Evolutionary conservation across 2,113 vertebrate species (phyloP).

Genomic region (Lanius collurio): DNA sequence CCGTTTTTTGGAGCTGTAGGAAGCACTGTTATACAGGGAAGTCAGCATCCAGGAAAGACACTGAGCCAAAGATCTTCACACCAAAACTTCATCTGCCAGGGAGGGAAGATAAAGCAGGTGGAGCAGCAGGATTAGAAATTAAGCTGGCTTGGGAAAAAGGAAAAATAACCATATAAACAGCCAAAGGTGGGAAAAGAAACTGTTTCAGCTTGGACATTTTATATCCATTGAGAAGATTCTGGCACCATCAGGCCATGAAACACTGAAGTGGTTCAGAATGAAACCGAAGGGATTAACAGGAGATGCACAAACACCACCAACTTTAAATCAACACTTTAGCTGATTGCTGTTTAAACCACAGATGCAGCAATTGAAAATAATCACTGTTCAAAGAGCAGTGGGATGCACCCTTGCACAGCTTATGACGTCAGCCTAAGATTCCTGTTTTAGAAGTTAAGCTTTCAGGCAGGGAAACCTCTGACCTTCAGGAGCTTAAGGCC

Average conservation of each 20-base stretch:
- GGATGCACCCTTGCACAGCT: background rate
- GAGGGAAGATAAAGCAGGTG: background rate
- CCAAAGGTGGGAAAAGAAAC: background rate
- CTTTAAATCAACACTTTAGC: background rate
- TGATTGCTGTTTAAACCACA: background rate
- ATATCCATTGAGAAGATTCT: background rate
- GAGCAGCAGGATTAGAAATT: background rate
- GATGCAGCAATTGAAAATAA: background rate
- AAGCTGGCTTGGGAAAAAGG: background rate
- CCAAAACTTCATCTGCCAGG: background rate
- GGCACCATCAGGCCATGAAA: background rate
- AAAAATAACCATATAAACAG: background rate
- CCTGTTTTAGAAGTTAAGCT: background rate
- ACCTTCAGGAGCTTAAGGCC: background rate
- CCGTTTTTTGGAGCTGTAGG: accelerated
- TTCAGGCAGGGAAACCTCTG: background rate
- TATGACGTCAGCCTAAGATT: background rate
- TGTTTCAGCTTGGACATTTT: background rate
- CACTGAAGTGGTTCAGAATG: background rate
- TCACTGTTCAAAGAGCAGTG: background rate
- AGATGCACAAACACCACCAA: background rate
- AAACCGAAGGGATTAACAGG: background rate
- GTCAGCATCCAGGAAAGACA: background rate
- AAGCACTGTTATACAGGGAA: background rate
- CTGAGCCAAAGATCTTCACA: background rate